Evolutionary conservation across 2,888 invertebrate genomes (phyloP), one percentile per base, ranked within the genome.

Genomic region (Nymphalis urticae): DNA sequence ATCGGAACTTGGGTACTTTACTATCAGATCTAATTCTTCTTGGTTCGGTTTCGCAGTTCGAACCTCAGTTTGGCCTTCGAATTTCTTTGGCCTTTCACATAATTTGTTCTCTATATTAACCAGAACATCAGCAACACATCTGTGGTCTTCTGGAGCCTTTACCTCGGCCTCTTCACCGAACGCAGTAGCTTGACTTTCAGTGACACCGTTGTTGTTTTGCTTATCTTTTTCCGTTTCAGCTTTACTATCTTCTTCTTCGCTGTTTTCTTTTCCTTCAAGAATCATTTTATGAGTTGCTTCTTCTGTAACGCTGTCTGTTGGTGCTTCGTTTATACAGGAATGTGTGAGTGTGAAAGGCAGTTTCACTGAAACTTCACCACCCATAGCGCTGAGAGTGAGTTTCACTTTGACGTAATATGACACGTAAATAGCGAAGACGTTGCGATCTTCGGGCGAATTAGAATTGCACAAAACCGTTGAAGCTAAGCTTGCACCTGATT

Each of bases 321-420:
- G 92, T 48, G 95, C 95, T 75, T 94, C 93, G 72, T 95, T 95
- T 66, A 93, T 93, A 74, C 94, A 94, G 8, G 95, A 95, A 83
- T 97, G 97, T 85, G 96, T 96, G 24, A 97, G 86, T 0, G 95
- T 95, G 83, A 97, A 97, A 0, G 97, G 97, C 62, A 97, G 85
- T 84, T 97, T 97, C 1, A 97, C 87, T 0, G 96, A 95, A 9
- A 97, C 88, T 70, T 96, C 96, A 1, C 97, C 96, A 0, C 97
- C 96, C 94, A 97, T 96, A 4, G 96, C 95, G 70, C 97, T 96
- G 32, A 97, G 93, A 0, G 96, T 93, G 0, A 97, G 92, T 86
- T 97, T 97, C 0, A 97, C 96, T 94, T 97, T 97, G 9, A 97
- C 97, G 82, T 97, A 97, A 84, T 97, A 97, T 0, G 97, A 97